Evolutionary conservation across 2,797 vertebrate genomes (phyloP), one percentile per base, ranked within the genome.

Genomic region (Calcarius lapponicus): DNA sequence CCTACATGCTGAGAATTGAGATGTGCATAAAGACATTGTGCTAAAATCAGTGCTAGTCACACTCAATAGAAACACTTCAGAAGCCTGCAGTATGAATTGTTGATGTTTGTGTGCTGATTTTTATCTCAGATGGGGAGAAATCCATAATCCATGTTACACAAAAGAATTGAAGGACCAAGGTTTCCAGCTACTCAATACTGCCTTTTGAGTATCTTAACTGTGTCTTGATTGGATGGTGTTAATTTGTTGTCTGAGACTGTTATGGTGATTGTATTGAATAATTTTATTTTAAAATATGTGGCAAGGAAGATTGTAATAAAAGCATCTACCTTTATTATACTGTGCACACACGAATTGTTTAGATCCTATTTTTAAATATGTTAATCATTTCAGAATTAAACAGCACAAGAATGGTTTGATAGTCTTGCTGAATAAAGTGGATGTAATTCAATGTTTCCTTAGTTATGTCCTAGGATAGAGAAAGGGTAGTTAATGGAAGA

Each of bases 251-350:
- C 93, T 83, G 36, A 82, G 84, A 82, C 60, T 87, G 90, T 94
- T 88, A 57, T 0, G 42, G 94, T 95, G 82, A 86, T 71, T 83
- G 92, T 93, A 95, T 48, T 89, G 36, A 75, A 87, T 86, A 43
- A 66, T 50, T 82, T 94, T 90, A 70, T 48, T 95, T 95, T 91
- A 50, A 54, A 85, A 28, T 94, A 73, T 65, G 51, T 78, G 82
- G 92, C 92, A 70, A 84, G 86, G 65, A 93, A 83, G 95, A 94
- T 95, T 65, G 95, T 96, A 97, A 95, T 97, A 97, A 95, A 94
- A 86, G 21, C 16, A 66, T 84, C 79, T 95, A 86, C 31, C 2
- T 91, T 87, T 92, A 73, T 70, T 89, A 90, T 90, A 86, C 70
- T 42, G 28, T 96, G 90, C 91, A 87, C 75, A 95, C 20, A 71